phyloP scores from a whole-genome alignment of 2,113 vertebrate genomes.

The Murina feae region DNA sequence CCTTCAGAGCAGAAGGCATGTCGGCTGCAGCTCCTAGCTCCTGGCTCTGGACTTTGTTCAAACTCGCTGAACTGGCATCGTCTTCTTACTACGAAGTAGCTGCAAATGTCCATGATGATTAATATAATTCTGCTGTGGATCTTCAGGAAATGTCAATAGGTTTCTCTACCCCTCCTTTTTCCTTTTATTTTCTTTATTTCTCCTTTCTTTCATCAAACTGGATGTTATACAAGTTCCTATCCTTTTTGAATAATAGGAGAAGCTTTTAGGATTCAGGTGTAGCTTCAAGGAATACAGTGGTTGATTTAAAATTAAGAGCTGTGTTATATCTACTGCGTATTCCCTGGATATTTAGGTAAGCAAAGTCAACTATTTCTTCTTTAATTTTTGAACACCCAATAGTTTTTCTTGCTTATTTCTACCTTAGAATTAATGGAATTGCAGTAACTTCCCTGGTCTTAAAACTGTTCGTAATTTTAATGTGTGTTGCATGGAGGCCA shows the following conservation, averaged over 20 bases:
- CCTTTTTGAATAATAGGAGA: conserved; percentile 70
- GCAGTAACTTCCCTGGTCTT: background rate
- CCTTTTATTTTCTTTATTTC: conserved; percentile 45
- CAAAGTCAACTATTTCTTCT: conserved; percentile 69
- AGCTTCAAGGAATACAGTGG: conserved; percentile 69
- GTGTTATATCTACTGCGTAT: conserved; percentile 32
- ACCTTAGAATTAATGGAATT: background rate
- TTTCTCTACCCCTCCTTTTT: conserved; percentile 21
- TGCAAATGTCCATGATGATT: conserved; percentile 78
- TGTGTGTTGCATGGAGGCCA: background rate
- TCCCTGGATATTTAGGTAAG: conserved; percentile 84
- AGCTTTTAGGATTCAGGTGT: conserved; percentile 70
- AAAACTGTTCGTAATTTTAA: conserved; percentile 14
- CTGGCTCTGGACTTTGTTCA: conserved; percentile 90
- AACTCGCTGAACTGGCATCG: conserved; percentile 78
- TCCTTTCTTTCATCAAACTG: conserved; percentile 66
- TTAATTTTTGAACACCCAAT: background rate
- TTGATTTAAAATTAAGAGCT: conserved; percentile 72
- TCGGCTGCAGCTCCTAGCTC: conserved; percentile 81
- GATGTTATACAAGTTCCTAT: conserved; percentile 65
- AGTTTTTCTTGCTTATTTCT: conserved; percentile 40
- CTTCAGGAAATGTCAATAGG: conserved; percentile 30
- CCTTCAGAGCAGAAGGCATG: conserved; percentile 88
- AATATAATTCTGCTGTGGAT: conserved; percentile 71
- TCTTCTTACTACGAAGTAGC: conserved; percentile 64